Evolutionary conservation across 2,888 invertebrate genomes (phyloP).

Genomic region (Disparrhopalites patrizii): DNA sequence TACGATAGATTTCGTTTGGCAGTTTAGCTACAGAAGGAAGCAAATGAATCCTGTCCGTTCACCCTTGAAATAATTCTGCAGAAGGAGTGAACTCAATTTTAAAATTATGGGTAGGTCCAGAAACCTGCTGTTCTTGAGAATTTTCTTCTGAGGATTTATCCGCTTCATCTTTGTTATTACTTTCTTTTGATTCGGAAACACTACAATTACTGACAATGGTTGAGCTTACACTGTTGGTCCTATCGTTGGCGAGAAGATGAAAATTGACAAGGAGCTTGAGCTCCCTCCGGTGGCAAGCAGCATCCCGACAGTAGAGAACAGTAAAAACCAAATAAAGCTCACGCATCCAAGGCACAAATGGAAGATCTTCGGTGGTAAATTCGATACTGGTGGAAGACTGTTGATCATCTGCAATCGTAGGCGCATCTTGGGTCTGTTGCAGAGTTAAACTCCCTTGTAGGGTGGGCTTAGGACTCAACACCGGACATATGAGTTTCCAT

Average conservation of each 20-base stretch:
- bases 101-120: background rate
- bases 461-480: background rate
- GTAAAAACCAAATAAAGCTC: background rate
- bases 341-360: conserved; percentile 3
- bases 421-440: too few relatives aligned
- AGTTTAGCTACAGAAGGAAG: too few relatives aligned
- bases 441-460: background rate
- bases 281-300: background rate
- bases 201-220: too few relatives aligned
- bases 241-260: too few relatives aligned
- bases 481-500: conserved; percentile 34
- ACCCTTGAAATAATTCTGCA: background rate
- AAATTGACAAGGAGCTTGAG: conserved; percentile 1
- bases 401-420: too few relatives aligned
- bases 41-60: background rate
- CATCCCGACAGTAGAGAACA: background rate
- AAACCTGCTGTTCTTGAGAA: too few relatives aligned
- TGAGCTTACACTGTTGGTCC: too few relatives aligned
- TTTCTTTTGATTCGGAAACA: too few relatives aligned
- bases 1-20: too few relatives aligned
- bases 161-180: too few relatives aligned
- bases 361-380: background rate
- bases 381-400: background rate
- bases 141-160: background rate
- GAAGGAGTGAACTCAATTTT: background rate